Evolutionary conservation across 2,797 vertebrate species (phyloP), one percentile per base, ranked within the genome.

Genomic region (Siniperca scherzeri): DNA sequence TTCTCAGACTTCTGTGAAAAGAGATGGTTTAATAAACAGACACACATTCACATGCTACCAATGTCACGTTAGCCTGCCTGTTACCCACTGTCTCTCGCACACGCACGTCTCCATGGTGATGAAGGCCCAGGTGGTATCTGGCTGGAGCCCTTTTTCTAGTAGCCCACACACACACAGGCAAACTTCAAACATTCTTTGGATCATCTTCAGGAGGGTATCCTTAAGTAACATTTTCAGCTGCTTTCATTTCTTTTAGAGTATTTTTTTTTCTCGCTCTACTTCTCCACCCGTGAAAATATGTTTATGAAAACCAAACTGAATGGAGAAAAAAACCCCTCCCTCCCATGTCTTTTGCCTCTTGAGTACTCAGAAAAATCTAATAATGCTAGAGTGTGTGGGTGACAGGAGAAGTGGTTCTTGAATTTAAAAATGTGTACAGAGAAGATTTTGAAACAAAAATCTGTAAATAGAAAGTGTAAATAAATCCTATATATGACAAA

Each of bases 391-490:
- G 85, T 57, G 79, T 80, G 82, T 87, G 90, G 87, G 81, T 80
- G 89, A 88, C 84, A 80, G 85, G 83, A 89, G 73, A 79, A 78
- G 74, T 70, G 78, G 77, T 84, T 95, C 92, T 92, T 95, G 93
- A 96, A 93, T 91, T 85, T 88, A 90, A 95, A 93, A 90, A 93
- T 95, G 73, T 97, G 96, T 97, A 97, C 94, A 96, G 95, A 96
- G 89, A 94, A 88, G 92, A 95, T 96, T 96, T 96, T 93, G 89
- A 90, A 92, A 89, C 86, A 90, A 83, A 94, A 89, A 93, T 91
- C 83, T 97, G 96, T 97, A 97, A 95, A 97, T 96, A 97, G 84
- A 95, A 96, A 93, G 80, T 96, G 96, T 97, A 96, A 96, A 96
- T 96, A 97, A 97, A 97, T 95, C 91, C 91, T 95, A 94, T 95